Evolutionary conservation across 2,113 vertebrate genomes (phyloP).

Genomic region (Burhinus bistriatus): DNA sequence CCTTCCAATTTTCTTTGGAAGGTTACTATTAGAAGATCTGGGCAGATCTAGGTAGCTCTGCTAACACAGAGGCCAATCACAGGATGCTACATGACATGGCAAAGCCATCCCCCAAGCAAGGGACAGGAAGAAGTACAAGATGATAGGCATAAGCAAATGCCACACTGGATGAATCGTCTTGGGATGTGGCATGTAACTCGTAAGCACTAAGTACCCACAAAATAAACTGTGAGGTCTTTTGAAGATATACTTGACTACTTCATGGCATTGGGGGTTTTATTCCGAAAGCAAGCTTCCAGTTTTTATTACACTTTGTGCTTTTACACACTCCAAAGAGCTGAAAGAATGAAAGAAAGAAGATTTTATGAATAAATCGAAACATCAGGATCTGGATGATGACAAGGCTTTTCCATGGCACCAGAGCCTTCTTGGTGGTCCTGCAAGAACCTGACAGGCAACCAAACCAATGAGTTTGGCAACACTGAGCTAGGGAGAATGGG

Average conservation of each 20-base stretch:
- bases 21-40: neutral
- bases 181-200: neutral
- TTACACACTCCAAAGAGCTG: neutral
- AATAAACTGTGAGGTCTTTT: neutral
- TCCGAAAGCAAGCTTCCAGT: neutral
- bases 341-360: neutral
- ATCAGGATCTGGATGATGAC: no score
- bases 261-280: rapidly evolving
- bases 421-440: neutral
- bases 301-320: neutral
- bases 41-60: neutral
- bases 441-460: neutral
- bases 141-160: neutral
- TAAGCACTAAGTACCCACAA: neutral
- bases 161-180: neutral
- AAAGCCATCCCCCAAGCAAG: no score
- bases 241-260: neutral
- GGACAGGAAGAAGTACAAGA: neutral
- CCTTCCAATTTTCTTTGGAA: neutral
- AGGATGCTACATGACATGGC: no score
- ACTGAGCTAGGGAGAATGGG: neutral
- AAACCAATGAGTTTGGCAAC: neutral
- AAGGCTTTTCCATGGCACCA: neutral
- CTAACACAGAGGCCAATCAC: no score
- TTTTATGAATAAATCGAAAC: neutral